Conservation (phyloP, 1,140 invertebrate genomes). For the Telenomus remus region DNA sequence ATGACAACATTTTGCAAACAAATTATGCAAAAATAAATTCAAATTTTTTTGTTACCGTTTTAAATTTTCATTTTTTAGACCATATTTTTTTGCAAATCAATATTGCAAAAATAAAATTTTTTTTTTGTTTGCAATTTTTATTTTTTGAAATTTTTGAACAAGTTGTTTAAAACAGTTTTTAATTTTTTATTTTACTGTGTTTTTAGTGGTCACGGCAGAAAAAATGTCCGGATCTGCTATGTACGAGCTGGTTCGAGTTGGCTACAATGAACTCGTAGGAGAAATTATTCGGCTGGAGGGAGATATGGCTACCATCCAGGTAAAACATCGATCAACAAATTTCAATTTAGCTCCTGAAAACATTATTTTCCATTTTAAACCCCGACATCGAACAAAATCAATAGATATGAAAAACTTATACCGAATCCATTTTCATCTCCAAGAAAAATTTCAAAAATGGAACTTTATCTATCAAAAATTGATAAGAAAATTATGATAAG, state of each 20-base stretch:
- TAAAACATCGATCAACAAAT: conserved; percentile 60
- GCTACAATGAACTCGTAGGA: conserved; percentile 97
- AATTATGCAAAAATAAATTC: not conserved
- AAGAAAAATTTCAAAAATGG: too few species aligned
- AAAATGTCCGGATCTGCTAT: conserved; percentile 99
- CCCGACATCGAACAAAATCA: too few species aligned
- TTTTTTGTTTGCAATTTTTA: too few species aligned
- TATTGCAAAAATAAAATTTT: too few species aligned
- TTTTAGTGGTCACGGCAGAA: conserved; percentile 97
- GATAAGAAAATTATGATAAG: not conserved
- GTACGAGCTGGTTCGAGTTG: conserved; percentile 99
- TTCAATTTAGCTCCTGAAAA: too few species aligned
- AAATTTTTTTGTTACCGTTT: too few species aligned
- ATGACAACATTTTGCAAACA: too few species aligned
- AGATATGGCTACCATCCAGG: conserved; percentile 99
- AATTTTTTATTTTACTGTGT: not conserved
- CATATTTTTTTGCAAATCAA: too few species aligned
- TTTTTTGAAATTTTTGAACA: not conserved
- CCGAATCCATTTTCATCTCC: too few species aligned
- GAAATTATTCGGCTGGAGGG: conserved; percentile 99
- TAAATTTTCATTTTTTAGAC: too few species aligned
- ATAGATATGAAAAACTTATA: too few species aligned
- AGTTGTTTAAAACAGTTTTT: not conserved
- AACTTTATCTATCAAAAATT: not conserved
- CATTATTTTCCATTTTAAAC: too few species aligned